Conservation (phyloP, 2,888 invertebrate genomes). For the Hydriomena furcata region DNA sequence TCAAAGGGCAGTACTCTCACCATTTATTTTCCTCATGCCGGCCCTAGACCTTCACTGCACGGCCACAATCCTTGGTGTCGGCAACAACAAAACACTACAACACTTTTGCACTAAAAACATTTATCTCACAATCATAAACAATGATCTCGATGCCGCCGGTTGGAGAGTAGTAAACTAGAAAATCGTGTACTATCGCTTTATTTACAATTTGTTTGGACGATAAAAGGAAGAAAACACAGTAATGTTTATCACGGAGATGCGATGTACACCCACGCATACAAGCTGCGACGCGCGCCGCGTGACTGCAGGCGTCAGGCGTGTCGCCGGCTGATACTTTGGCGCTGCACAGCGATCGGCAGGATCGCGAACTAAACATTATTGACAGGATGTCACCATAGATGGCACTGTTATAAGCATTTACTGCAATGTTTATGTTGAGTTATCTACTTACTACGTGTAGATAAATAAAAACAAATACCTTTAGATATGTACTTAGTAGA, state of each 20-base stretch:
- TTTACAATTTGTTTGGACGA: slow-evolving; percentile 58
- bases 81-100: slow-evolving; percentile 79
- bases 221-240: slow-evolving; percentile 68
- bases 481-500: too few relatives aligned
- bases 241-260: slow-evolving; percentile 68
- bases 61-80: slow-evolving; percentile 71
- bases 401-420: slow-evolving; percentile 48
- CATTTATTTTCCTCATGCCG: slow-evolving; percentile 81
- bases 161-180: slow-evolving; percentile 33
- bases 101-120: slow-evolving; percentile 66
- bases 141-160: slow-evolving; percentile 38
- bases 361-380: slow-evolving; percentile 46
- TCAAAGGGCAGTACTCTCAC: slow-evolving; percentile 53
- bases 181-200: slow-evolving; percentile 39
- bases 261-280: slow-evolving; percentile 77
- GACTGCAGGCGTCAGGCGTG: slow-evolving; percentile 80
- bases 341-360: slow-evolving; percentile 51
- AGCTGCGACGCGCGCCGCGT: slow-evolving; percentile 80
- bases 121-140: slow-evolving; percentile 61
- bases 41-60: slow-evolving; percentile 73
- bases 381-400: slow-evolving; percentile 48
- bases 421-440: slow-evolving; percentile 18
- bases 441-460: not conserved
- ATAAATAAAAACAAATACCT: too few relatives aligned
- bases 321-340: slow-evolving; percentile 75